Evolutionary conservation across 2,888 invertebrate genomes (phyloP), one percentile per base, ranked within the genome.

Genomic region (Apantesis nais): DNA sequence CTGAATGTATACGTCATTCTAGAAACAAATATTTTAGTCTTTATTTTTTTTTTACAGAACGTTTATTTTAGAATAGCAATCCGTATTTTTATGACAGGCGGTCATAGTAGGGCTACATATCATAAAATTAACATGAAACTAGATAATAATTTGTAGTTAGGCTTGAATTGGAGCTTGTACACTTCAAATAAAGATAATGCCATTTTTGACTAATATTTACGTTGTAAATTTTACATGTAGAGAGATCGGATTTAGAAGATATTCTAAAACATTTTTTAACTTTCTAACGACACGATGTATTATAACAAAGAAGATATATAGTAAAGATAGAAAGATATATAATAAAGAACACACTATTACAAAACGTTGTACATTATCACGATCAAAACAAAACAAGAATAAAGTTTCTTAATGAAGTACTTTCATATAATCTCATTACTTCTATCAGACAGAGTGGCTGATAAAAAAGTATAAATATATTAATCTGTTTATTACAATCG

Each of bases 401-500:
- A 44, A 29, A 25, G 0, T 11, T 2, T 19, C 12, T 19, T 44
- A 71, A 74, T 62, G 19, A 70, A 75, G 71, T 34, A 31, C 66
- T 77, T 68, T 48, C 3, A 69, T 74, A 69, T 77, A 79, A 78
- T 74, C 69, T 74, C 62, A 76, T 78, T 82, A 76, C 31, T 72
- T 67, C 41, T 74, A 70, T 75, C 75, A 70, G 41, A 41, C 44
- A 29, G 52, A 61, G 65, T 60, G 71, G 61, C 74, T 48, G 74
- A 78, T 77, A 83, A 79, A 75, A 74, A 74, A 52, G 34, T 62
- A 79, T 75, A 80, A 83, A 82, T 75, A 80, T 78, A 82, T 72
- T 77, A 83, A 83, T 78, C 79, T 77, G 82, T 80, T 79, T 77
- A 80, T 79, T 78, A 76, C 72, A 69, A 75, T 68, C 69, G 66